Conservation (phyloP, 2,888 invertebrate genomes). For the Dioctria rufipes region DNA sequence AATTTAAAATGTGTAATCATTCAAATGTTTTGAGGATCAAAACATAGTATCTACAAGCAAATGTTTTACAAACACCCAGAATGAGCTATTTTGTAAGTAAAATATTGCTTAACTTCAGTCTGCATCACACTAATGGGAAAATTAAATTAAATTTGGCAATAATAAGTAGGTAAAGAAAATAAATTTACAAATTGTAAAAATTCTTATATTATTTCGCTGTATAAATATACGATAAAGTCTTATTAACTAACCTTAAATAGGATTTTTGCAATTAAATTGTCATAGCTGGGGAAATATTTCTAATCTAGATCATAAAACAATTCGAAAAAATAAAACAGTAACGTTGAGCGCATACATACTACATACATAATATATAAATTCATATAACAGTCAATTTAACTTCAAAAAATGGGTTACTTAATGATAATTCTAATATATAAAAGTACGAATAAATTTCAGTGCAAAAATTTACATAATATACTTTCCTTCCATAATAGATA, state of each 20-base stretch:
- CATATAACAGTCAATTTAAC: constrained; percentile 19
- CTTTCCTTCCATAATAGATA: not conserved
- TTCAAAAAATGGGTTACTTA: not conserved
- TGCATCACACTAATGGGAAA: too few species aligned
- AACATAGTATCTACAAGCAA: too few species aligned
- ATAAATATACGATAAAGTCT: constrained; percentile 31
- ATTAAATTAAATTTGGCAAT: too few species aligned
- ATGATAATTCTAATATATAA: not conserved
- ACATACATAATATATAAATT: constrained; percentile 10
- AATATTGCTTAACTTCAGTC: too few species aligned
- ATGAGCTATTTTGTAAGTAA: too few species aligned
- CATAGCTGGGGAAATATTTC: constrained; percentile 21
- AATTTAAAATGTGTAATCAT: too few species aligned
- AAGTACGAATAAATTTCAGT: not conserved
- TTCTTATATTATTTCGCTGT: constrained; percentile 29
- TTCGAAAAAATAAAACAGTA: constrained; percentile 40
- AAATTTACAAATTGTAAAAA: constrained; percentile 34
- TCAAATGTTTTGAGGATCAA: too few species aligned
- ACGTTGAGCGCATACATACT: constrained; percentile 34
- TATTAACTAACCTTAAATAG: constrained; percentile 18
- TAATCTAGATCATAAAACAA: constrained; percentile 11
- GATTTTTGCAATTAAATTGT: constrained; percentile 49
- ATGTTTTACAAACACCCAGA: too few species aligned
- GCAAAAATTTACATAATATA: not conserved
- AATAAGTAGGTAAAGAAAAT: not conserved